Evolutionary conservation across 2,797 vertebrate species (phyloP), one percentile per base, ranked within the genome.

Genomic region (Dipus sagitta): DNA sequence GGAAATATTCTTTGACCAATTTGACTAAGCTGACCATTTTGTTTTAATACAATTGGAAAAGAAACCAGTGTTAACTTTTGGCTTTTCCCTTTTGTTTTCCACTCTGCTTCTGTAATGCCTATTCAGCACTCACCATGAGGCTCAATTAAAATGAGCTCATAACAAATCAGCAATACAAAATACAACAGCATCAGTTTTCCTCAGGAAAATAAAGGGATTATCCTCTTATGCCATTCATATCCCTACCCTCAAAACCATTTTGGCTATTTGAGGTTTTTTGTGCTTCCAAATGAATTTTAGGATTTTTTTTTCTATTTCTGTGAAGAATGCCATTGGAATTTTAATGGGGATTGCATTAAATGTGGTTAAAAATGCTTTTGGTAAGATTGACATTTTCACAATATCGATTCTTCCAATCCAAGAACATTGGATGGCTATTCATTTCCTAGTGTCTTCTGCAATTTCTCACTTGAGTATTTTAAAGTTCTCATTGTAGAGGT

Each of bases 131-230:
- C 71, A 75, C 58, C 70, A 64, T 68, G 54, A 90, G 52, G 32
- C 47, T 95, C 95, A 82, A 94, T 92, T 96, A 93, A 96, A 96
- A 94, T 91, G 76, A 94, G 47, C 20, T 92, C 58, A 82, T 68
- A 94, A 91, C 84, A 82, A 94, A 65, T 79, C 80, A 93, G 54
- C 81, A 81, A 67, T 34, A 85, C 58, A 65, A 60, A 94, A 91
- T 72, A 90, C 15, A 92, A 42, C 9, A 62, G n/a, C 28, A 86
- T 9, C 14, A 87, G 13, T 14, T 70, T 90, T 76, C 85, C 85
- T 65, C 26, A 26, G 6, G 24, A 28, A 12, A 38, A 18, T 12
- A 64, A 26, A 94, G 23, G 1, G 13, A 70, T 38, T 32, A 68
- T 60, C 13, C 12, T 92, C 87, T 42, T 13, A 18, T 20, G 32